A percentile compares a stretch with the other conserved stretches of the same genome.
phyloP scores from a whole-genome alignment of 2,888 invertebrate species.

The Folsomia candida region DNA sequence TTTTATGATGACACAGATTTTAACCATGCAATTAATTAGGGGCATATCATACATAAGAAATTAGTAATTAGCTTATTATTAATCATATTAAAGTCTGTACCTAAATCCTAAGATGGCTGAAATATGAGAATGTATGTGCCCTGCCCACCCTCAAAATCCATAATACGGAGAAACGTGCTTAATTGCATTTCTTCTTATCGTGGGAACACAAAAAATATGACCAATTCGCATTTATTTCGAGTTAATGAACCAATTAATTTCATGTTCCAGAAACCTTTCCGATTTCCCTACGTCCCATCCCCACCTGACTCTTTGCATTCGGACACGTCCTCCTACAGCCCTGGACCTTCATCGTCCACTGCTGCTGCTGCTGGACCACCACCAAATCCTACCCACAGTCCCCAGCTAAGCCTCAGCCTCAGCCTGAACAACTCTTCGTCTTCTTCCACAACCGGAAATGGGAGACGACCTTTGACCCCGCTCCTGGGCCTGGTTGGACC shows the following conservation, averaged over 20 bases:
- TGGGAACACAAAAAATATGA: slow-evolving; percentile 6
- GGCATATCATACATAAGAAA: too few species aligned
- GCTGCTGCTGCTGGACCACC: slow-evolving; percentile 53
- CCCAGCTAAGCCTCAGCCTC: background rate
- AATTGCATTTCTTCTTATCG: background rate
- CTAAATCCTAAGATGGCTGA: too few species aligned
- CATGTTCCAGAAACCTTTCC: slow-evolving; percentile 35
- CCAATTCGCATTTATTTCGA: background rate
- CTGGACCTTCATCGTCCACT: slow-evolving; percentile 45
- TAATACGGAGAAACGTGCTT: slow-evolving; percentile 15
- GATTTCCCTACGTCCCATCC: slow-evolving; percentile 41
- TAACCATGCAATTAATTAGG: too few species aligned
- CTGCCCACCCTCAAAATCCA: too few species aligned
- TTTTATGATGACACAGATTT: too few species aligned
- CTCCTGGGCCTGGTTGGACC: background rate
- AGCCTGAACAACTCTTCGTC: slow-evolving; percentile 44
- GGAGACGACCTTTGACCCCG: slow-evolving; percentile 57
- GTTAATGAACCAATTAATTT: background rate
- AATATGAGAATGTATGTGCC: too few species aligned
- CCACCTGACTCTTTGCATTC: slow-evolving; percentile 43
- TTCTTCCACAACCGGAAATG: slow-evolving; percentile 28
- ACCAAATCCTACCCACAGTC: slow-evolving; percentile 54
- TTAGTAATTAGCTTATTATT: too few species aligned
- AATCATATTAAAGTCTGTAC: too few species aligned
- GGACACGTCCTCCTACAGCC: slow-evolving; percentile 44